Conservation (phyloP, 2,113 vertebrate genomes). For the Parus major region DNA sequence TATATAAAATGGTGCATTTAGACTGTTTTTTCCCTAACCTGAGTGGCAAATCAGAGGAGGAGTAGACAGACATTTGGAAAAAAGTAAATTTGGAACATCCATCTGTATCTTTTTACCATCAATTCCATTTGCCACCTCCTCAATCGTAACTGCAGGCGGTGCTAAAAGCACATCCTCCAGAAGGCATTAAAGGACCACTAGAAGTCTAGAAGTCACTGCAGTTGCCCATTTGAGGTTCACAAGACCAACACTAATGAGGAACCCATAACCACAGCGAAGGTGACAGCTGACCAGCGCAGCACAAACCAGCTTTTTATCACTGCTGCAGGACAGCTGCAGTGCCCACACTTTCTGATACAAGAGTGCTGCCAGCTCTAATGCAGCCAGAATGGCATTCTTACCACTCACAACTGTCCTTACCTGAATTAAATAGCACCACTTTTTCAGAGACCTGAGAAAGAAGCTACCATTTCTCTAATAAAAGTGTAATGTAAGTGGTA, state of each 20-base stretch:
- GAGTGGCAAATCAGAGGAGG: not conserved
- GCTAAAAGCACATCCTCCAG: not conserved
- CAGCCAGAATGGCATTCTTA: not conserved
- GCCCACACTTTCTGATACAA: not conserved
- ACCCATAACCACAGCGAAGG: not conserved
- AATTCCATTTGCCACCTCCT: not conserved
- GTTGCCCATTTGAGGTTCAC: not conserved
- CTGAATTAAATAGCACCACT: not conserved
- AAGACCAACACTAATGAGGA: not conserved
- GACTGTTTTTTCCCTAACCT: not conserved
- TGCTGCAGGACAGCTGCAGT: not conserved
- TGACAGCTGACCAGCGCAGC: not conserved
- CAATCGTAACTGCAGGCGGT: accelerated
- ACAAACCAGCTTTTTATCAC: accelerated
- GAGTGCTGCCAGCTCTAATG: not conserved
- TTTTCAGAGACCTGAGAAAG: not conserved
- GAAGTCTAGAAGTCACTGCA: not conserved
- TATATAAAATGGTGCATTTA: not conserved
- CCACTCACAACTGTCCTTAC: not conserved
- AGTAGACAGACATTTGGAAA: not conserved
- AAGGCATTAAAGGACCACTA: not conserved
- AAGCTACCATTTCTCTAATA: not conserved
- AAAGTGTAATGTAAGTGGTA: not conserved
- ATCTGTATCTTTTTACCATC: not conserved
- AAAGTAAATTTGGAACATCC: not conserved